Percentiles rank a stretch among this genome's conserved stretches.
phyloP scores from a whole-genome alignment of 2,888 invertebrate species.

The Habroteleia sp. region DNA sequence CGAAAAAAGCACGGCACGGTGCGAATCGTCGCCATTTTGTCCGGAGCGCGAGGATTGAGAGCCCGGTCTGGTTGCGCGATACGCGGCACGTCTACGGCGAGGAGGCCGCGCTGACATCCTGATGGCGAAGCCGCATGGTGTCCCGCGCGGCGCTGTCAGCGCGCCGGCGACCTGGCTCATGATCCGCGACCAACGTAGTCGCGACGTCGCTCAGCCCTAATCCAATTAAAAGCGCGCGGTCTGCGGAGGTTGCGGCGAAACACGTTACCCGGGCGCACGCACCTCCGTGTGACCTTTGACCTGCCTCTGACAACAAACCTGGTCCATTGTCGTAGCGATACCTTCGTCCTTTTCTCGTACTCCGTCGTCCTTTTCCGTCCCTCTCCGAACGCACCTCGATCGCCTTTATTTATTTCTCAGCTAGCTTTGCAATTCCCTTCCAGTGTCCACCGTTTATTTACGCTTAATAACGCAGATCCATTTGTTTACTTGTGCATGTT shows the following conservation, averaged over 20 bases:
- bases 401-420: neutral
- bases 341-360: constrained; percentile 1
- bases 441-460: neutral
- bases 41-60: constrained; percentile 73
- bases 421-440: neutral
- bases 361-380: neutral
- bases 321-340: neutral
- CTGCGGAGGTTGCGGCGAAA: constrained; percentile 7
- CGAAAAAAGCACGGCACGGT: constrained; percentile 65
- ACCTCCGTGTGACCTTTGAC: constrained; percentile 16
- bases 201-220: constrained; percentile 15
- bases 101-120: neutral
- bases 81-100: constrained; percentile 16
- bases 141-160: constrained; percentile 6
- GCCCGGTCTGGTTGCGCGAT: constrained; percentile 72
- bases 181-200: neutral
- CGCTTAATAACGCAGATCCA: too few relatives aligned
- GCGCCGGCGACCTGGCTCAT: constrained; percentile 5
- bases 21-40: constrained; percentile 81
- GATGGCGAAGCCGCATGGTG: neutral
- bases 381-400: neutral
- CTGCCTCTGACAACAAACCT: neutral
- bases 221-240: constrained; percentile 24
- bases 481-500: neutral
- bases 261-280: constrained; percentile 14